These are phyloP conservation scores for Nyctalus aviator DNA, from an alignment of 2,797 vertebrate species.

Conservation along the genomic window DNA sequence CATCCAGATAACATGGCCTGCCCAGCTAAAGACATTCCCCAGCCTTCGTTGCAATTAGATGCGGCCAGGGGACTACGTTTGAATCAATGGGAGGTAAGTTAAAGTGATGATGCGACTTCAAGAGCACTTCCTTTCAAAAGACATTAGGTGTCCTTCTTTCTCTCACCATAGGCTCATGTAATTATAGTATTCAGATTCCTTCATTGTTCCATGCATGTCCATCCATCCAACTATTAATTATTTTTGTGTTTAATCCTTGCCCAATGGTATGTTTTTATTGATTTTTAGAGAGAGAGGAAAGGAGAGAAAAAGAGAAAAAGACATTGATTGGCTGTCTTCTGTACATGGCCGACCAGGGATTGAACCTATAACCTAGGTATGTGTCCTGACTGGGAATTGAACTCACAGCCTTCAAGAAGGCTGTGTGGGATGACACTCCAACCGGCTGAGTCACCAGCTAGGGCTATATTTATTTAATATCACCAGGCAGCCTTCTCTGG, in stretches of 20 bases:
- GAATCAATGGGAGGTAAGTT: background rate
- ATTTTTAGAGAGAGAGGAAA: background rate
- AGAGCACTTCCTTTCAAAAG: background rate
- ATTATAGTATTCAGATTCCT: background rate
- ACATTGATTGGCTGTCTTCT: too few species aligned
- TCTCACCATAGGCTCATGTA: background rate
- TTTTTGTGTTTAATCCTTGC: background rate
- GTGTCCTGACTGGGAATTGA: too few species aligned
- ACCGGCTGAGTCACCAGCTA: too few species aligned
- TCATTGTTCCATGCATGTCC: background rate
- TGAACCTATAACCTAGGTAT: too few species aligned
- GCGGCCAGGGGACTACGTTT: background rate
- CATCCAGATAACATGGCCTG: background rate
- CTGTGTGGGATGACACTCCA: too few species aligned
- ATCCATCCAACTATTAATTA: background rate
- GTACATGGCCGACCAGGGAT: too few species aligned
- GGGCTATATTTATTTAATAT: too few species aligned
- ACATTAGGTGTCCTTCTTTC: background rate
- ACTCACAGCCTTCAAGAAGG: too few species aligned
- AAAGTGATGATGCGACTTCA: background rate
- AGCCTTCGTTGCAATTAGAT: background rate
- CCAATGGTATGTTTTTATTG: background rate
- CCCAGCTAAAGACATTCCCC: background rate
- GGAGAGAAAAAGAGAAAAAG: too few species aligned
- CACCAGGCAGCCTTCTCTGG: background rate